Evolutionary conservation across 2,113 vertebrate species (phyloP), one percentile per base, ranked within the genome.

Genomic region (Zosterops borbonicus): DNA sequence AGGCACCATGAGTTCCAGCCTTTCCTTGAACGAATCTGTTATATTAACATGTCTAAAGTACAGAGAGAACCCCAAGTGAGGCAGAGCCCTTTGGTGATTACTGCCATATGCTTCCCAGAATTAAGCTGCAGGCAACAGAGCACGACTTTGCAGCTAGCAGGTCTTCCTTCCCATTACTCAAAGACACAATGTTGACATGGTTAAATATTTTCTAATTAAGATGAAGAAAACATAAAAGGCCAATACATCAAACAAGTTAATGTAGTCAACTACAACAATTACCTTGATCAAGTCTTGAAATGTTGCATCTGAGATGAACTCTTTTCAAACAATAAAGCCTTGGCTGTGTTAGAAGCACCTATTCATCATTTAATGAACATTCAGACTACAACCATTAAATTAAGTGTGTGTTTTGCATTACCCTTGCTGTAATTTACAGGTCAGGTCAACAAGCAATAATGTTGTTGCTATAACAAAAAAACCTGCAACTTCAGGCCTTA

Each of bases 261-360:
- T 50, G 46, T 11, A 93, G 50, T 63, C 75, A 70, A 63, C 42
- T 75, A 42, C 55, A 83, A 70, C 50, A 79, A 90, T 81, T 94
- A 87, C 46, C 31, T 78, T 81, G 83, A 88, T 82, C 53, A 88
- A 29, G 50, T 35, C 60, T 70, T 91, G 83, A 90, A 94, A 70
- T 6, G 24, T 79, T 91, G 59, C 64, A 62, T 82, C 31, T 49
- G 79, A 93, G 88, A 76, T 93, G 42, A 96, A 47, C 35, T 68
- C 24, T 90, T 96, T 94, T 93, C 81, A 84, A 95, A 95, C 49
- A 83, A 90, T 29, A 56, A 80, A 91, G 52, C 21, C 89, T 69
- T 92, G 47, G 56, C 44, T 39, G 17, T 92, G 87, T 84, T 89
- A 78, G 71, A 71, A 31, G 69, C 44, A 53, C 35, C 88, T 87